Evolutionary conservation across 2,797 vertebrate species (phyloP), one percentile per base, ranked within the genome.

Genomic region (Channallabes apus): DNA sequence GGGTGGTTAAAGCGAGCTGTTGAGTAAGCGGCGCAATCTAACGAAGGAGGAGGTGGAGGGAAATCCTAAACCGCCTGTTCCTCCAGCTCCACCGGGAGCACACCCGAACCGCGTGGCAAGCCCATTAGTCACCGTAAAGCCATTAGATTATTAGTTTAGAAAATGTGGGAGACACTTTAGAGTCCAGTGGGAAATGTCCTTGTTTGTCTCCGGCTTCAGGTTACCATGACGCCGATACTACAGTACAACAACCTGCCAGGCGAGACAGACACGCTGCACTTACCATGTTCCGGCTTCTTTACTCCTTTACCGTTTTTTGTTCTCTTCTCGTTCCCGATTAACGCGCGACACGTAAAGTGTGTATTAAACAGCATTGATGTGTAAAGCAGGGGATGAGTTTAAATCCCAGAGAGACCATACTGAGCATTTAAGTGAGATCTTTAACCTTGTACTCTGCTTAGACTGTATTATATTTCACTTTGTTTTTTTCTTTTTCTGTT

Each of bases 81-180:
- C 35, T 18, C 51, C 20, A 69, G 59, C 24, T 56, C 85, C 72
- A 4, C 61, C 12, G 62, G 61, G 85, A 82, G 51, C 61, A 64
- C 59, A 80, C 4, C 8, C 0, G 61, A 77, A 46, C 84, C 51
- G 51, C 51, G 32, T 20, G 20, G 3, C 14, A 32, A 78, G 62
- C 72, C 85, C 85, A 86, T 86, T 86, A 86, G 85, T 68, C 62
- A 22, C 38, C 24, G 17, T 82, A 61, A 67, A 77, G 85, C 85
- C 80, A 86, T 86, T 86, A 86, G 71, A 24, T 86, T 77, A 82
- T 82, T 82, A 59, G 72, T 86, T 82, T 82, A 82, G 73, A 78
- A 71, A 86, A 71, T 86, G 75, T 46, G 62, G 61, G 54, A 69
- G 72, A 82, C 46, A 75, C 79, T 85, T 38, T 75, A 67, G 69